A percentile compares a stretch with the other conserved stretches of the same genome.
Conservation (phyloP, 1,140 invertebrate species). For the Lordiphosa mommai region DNA sequence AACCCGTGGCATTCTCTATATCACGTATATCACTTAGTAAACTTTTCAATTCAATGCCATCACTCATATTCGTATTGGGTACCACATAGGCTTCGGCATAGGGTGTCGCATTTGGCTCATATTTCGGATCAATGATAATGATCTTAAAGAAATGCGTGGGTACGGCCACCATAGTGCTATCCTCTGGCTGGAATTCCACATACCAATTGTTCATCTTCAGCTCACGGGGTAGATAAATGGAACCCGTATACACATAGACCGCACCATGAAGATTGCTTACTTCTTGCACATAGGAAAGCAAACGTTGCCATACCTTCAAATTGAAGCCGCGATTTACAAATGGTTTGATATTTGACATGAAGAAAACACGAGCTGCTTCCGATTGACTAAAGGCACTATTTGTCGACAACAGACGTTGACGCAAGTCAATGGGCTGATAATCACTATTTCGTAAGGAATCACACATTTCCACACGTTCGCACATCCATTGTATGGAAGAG, state of each 20-base stretch:
- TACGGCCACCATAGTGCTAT: conserved; percentile 94
- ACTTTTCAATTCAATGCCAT: conserved; percentile 85
- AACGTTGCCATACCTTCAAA: conserved; percentile 92
- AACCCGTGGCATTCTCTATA: conserved; percentile 94
- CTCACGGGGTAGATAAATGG: conserved; percentile 93
- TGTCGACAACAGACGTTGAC: conserved; percentile 87
- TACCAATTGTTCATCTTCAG: conserved; percentile 90
- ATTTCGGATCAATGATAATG: conserved; percentile 86
- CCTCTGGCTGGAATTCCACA: conserved; percentile 97
- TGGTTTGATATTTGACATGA: conserved; percentile 96
- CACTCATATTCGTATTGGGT: conserved; percentile 91
- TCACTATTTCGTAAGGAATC: conserved; percentile 79
- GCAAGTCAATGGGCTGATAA: conserved; percentile 83
- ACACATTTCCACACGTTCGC: conserved; percentile 88
- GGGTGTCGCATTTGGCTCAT: conserved; percentile 81
- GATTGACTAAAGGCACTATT: conserved; percentile 30
- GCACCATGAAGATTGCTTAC: conserved; percentile 89
- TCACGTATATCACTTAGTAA: conserved; percentile 93
- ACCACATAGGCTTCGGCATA: conserved; percentile 96
- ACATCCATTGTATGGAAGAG: conserved; percentile 95
- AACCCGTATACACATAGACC: conserved; percentile 98
- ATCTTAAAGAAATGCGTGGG: conserved; percentile 99
- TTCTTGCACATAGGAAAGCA: conserved; percentile 92
- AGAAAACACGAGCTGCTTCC: conserved; percentile 88
- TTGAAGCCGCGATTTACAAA: conserved; percentile 98